A percentile compares a stretch with the other conserved stretches of the same genome.
Evolutionary conservation across 1,140 invertebrate genomes (phyloP).

Genomic region (Drosophila ambigua): DNA sequence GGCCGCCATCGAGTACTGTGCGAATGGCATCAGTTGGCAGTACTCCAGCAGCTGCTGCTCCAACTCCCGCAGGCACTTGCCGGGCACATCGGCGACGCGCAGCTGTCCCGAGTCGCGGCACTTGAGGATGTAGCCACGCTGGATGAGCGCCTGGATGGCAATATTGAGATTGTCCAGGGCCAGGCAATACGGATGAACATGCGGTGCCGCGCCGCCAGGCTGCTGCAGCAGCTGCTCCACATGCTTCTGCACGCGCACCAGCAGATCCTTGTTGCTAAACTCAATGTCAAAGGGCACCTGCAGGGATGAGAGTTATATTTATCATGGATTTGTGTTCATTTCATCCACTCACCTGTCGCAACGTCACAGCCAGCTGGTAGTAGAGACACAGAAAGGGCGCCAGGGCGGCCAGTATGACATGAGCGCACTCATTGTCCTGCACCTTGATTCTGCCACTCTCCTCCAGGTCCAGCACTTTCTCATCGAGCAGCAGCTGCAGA

Average conservation of each 20-base stretch:
- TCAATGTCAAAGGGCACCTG: constrained; percentile 64
- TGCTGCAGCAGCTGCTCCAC: constrained; percentile 84
- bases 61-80: constrained; percentile 60
- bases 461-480: constrained; percentile 51
- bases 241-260: constrained; percentile 84
- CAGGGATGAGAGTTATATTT: constrained; percentile 9
- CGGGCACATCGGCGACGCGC: constrained; percentile 31
- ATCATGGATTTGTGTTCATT: neutral
- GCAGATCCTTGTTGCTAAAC: constrained; percentile 84
- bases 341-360: constrained; percentile 57
- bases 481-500: constrained; percentile 54
- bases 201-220: constrained; percentile 56
- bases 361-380: constrained; percentile 71
- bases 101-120: constrained; percentile 61
- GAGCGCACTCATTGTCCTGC: constrained; percentile 64
- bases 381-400: constrained; percentile 77
- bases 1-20: constrained; percentile 70
- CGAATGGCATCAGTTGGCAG: constrained; percentile 78
- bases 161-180: constrained; percentile 85
- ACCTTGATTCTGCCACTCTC: constrained; percentile 53
- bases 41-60: constrained; percentile 67
- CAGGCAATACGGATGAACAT: constrained; percentile 86
- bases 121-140: constrained; percentile 62
- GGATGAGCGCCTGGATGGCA: constrained; percentile 72
- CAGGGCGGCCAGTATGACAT: constrained; percentile 67